Base-by-base conservation (phyloP, 2,888 invertebrate species). In the Petrolisthes cinctipes region DNA sequence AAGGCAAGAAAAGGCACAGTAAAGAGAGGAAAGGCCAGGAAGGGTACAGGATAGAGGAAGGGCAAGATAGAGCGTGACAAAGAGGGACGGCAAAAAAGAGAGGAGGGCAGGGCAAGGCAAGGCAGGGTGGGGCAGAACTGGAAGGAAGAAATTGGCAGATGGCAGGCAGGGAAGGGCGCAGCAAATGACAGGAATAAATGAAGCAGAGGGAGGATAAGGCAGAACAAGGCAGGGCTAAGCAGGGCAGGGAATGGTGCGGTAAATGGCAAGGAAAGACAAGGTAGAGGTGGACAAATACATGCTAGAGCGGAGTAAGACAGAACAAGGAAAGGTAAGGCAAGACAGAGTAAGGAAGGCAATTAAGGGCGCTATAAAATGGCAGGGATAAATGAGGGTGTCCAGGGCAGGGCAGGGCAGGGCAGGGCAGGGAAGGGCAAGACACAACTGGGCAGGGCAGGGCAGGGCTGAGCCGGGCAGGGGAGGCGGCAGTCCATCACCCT, bases 401-500 rank as follows among this genome's bases (percentile, higher is more conserved):
- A 14, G 61, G 7, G 14, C 61, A 14, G 61, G 14, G 61, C 14
- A 61, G 14, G 61, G 61, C 61, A 61, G 61, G 61, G 14, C 14
- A 61, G 14, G 61, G 14, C 14, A 61, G 61, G 61, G 61, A 61
- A 9, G 14, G 14, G 68, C 51, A 68, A 11, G 23, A 61, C 54
- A 57, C 20, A 17, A 57, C 20, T 6, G 5, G 61, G 61, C 61
- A 61, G 61, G 61, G 61, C 14, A 61, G 14, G 61, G 61, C 61
- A 61, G 61, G 61, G 61, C 7, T 61, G n/a, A n/a, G n/a, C n/a
- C n/a, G n/a, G n/a, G n/a, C n/a, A n/a, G n/a, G n/a, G n/a, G n/a
- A n/a, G n/a, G n/a, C n/a, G 71, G 71, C 71, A 71, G 71, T 71
- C 71, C 71, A 71, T 71, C 71, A 71, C 9, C 7, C 71, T n/a